Conservation (phyloP, 2,113 vertebrate species). For the Nycticorax nycticorax region DNA sequence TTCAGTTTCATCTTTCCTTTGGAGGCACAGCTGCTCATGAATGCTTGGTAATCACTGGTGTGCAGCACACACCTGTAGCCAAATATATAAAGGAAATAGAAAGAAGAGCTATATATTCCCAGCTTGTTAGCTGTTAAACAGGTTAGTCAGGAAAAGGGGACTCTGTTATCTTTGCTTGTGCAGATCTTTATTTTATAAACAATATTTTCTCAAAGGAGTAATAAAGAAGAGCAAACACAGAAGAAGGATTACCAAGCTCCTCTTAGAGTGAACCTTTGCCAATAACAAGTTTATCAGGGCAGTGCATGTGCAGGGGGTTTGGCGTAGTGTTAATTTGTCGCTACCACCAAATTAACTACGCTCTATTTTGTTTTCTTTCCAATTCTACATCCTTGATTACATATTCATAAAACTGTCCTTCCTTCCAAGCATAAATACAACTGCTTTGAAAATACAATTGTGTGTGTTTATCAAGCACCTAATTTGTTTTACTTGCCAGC, state of each 20-base stretch:
- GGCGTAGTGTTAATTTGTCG: constrained; percentile 78
- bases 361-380: constrained; percentile 83
- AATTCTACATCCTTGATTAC: constrained; percentile 83
- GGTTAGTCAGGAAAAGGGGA: constrained; percentile 75
- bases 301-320: constrained; percentile 81
- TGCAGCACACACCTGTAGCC: constrained; percentile 31
- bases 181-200: constrained; percentile 89
- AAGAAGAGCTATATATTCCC: constrained; percentile 53
- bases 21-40: constrained; percentile 42
- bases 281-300: constrained; percentile 94
- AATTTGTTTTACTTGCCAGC: constrained; percentile 78
- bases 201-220: constrained; percentile 86
- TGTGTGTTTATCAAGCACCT: constrained; percentile 75
- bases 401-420: constrained; percentile 80
- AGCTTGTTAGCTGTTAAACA: constrained; percentile 81
- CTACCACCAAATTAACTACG: constrained; percentile 83
- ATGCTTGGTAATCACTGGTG: constrained; percentile 34
- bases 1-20: constrained; percentile 31
- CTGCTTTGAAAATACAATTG: constrained; percentile 79
- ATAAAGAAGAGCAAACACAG: constrained; percentile 82
- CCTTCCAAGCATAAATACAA: constrained; percentile 76
- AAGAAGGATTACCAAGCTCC: constrained; percentile 81
- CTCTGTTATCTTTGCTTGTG: constrained; percentile 87
- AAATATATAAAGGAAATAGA: constrained; percentile 7
- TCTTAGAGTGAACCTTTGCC: constrained; percentile 86